These are phyloP conservation scores for Zaprionus lineosus DNA, from an alignment of 2,888 invertebrate genomes.

Conservation along the genomic window DNA sequence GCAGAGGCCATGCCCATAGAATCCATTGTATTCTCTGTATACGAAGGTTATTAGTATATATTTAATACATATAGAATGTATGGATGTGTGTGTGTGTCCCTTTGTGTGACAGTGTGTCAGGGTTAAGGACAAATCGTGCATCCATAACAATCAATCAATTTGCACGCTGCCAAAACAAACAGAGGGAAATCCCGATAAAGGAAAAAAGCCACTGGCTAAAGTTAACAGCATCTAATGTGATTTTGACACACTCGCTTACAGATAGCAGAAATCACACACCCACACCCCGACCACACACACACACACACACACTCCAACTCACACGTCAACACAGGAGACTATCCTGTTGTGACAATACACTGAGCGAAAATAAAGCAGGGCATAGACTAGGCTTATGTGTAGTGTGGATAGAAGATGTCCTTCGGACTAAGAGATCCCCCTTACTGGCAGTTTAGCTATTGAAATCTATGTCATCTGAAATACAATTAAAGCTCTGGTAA, in stretches of 20 bases:
- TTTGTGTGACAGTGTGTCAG: conserved; percentile 36
- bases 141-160: conserved; percentile 77
- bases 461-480: too few species aligned
- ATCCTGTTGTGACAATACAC: too few species aligned
- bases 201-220: conserved; percentile 47
- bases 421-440: too few species aligned
- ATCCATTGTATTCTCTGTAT: not conserved
- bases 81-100: conserved; percentile 7
- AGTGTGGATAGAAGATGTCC: too few species aligned
- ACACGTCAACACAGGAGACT: too few species aligned
- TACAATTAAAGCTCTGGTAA: too few species aligned
- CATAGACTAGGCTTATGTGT: too few species aligned
- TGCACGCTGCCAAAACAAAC: conserved; percentile 57
- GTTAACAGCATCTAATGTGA: conserved; percentile 76
- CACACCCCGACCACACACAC: conserved; percentile 6
- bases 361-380: too few species aligned
- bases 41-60: conserved; percentile 2
- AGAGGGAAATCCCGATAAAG: conserved; percentile 27
- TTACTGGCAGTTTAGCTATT: too few species aligned
- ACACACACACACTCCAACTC: not conserved
- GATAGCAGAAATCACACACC: conserved; percentile 23
- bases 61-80: not conserved
- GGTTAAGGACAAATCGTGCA: conserved; percentile 74
- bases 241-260: conserved; percentile 66
- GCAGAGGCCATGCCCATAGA: conserved; percentile 17